These are phyloP conservation scores for Agonopterix arenella DNA, from an alignment of 2,888 invertebrate species.

Conservation along the genomic window DNA sequence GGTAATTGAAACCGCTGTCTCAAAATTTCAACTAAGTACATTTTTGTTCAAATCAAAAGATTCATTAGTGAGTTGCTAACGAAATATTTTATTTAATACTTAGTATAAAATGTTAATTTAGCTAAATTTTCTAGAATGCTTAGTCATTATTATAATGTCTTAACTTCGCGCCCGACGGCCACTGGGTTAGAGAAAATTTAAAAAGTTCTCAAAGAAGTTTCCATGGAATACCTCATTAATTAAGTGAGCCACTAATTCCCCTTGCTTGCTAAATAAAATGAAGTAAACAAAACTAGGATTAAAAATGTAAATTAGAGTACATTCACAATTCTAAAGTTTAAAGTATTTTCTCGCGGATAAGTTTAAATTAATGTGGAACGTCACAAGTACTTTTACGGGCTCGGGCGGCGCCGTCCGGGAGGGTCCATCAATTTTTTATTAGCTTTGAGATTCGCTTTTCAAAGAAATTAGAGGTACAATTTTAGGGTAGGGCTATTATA, in stretches of 20 bases:
- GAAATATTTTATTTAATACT: too few relatives aligned
- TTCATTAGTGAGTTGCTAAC: too few relatives aligned
- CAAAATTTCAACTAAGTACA: too few relatives aligned
- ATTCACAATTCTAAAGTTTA: conserved; percentile 61
- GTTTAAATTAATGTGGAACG: conserved; percentile 66
- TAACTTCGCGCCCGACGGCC: conserved; percentile 1
- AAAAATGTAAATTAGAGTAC: conserved; percentile 64
- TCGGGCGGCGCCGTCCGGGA: conserved; percentile 26
- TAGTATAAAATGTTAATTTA: conserved; percentile 13
- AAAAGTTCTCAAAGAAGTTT: conserved; percentile 6
- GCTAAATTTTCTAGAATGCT: not conserved
- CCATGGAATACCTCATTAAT: conserved; percentile 10
- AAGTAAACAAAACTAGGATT: conserved; percentile 52
- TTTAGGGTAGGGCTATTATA: conserved; percentile 37
- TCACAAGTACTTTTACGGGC: conserved; percentile 46
- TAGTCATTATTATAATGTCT: conserved; percentile 7
- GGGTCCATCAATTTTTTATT: conserved; percentile 60
- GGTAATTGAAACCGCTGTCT: too few relatives aligned
- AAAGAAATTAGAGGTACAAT: conserved; percentile 27
- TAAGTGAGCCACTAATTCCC: conserved; percentile 18
- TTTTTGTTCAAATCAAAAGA: too few relatives aligned
- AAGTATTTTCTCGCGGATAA: conserved; percentile 61
- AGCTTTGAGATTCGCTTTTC: conserved; percentile 43
- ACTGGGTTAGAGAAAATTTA: conserved; percentile 5
- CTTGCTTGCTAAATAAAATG: conserved; percentile 38